Evolutionary conservation across 2,113 vertebrate species (phyloP).

Genomic region (Poeciliopsis turrubarensis): DNA sequence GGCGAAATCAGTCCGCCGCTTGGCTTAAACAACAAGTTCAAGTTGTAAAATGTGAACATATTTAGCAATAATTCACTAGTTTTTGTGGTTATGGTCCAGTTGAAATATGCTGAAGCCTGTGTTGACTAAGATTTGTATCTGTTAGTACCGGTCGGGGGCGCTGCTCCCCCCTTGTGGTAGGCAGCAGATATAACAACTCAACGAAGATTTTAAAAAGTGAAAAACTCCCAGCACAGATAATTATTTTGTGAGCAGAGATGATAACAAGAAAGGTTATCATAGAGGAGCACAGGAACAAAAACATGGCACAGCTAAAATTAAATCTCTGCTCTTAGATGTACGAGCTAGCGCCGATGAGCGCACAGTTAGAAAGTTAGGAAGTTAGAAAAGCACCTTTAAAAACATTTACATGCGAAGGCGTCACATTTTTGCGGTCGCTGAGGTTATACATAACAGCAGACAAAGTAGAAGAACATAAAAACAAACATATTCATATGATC

Average conservation of each 20-base stretch:
- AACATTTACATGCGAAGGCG: background rate
- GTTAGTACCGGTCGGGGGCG: too few species aligned
- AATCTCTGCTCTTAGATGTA: background rate
- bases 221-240: too few species aligned
- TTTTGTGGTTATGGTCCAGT: background rate
- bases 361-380: background rate
- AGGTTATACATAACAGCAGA: conserved; percentile 7
- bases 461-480: too few species aligned
- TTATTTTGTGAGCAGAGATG: background rate
- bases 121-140: background rate
- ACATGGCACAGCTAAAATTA: background rate
- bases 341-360: background rate
- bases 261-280: background rate
- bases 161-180: background rate
- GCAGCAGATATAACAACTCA: background rate
- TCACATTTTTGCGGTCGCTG: background rate
- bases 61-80: background rate
- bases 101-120: background rate
- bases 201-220: background rate
- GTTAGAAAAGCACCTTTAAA: background rate
- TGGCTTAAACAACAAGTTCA: conserved; percentile 23
- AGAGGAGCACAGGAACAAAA: background rate
- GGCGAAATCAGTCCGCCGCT: conserved; percentile 19
- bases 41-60: background rate
- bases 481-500: too few species aligned